Percentiles rank a stretch among this genome's conserved stretches.
Evolutionary conservation across 2,888 invertebrate species (phyloP).

Genomic region (Cephus nigrinus): DNA sequence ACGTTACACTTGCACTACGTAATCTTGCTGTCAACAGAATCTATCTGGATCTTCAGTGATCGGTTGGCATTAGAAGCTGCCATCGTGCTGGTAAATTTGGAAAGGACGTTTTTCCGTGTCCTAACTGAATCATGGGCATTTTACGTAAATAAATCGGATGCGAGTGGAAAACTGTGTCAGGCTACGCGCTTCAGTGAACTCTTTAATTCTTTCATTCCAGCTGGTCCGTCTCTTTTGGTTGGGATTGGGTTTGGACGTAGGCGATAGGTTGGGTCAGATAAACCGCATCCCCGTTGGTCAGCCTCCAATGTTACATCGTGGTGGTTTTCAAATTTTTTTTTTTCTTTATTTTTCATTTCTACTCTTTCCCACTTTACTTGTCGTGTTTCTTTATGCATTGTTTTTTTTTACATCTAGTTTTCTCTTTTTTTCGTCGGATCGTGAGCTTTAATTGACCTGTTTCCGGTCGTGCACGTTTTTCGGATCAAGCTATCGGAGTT

Average conservation of each 20-base stretch:
- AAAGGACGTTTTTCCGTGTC: background rate
- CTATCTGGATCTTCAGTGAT: background rate
- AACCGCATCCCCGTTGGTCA: background rate
- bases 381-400: background rate
- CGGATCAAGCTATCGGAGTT: slow-evolving; percentile 13
- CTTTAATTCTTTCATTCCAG: background rate
- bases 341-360: slow-evolving; percentile 5
- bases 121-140: background rate
- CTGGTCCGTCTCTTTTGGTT: background rate
- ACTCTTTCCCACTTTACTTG: slow-evolving; percentile 4
- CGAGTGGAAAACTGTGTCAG: background rate
- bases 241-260: background rate
- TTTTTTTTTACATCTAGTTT: background rate
- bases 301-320: background rate
- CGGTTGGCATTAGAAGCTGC: too few relatives aligned
- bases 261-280: background rate
- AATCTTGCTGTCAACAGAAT: background rate
- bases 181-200: background rate
- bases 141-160: background rate
- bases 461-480: slow-evolving; percentile 33
- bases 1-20: too few relatives aligned
- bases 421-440: slow-evolving; percentile 32
- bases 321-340: background rate
- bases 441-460: slow-evolving; percentile 52
- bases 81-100: background rate